phyloP scores from a whole-genome alignment of 2,113 vertebrate species.

The Pyxicephalus adspersus region DNA sequence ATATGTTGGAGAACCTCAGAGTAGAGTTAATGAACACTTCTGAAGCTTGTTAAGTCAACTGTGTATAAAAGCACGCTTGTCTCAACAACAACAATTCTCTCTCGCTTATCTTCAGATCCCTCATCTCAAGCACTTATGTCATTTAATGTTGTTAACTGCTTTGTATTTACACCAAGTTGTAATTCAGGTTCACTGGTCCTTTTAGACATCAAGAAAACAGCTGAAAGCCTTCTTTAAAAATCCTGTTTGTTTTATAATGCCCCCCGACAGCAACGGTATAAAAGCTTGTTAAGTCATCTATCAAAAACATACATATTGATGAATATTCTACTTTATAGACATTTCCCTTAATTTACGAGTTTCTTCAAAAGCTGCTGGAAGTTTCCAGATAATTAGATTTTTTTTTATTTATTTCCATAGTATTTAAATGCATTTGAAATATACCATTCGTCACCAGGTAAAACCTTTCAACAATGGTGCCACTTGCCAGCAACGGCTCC shows the following conservation, averaged over 20 bases:
- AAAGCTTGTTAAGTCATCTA: constrained; percentile 32
- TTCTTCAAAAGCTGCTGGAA: constrained; percentile 69
- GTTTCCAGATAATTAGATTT: constrained; percentile 78
- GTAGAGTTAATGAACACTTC: too few species aligned
- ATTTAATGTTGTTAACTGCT: too few species aligned
- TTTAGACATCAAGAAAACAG: not conserved
- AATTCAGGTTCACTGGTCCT: too few species aligned
- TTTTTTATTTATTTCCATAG: constrained; percentile 67
- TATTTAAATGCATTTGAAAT: constrained; percentile 80
- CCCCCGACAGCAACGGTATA: not conserved
- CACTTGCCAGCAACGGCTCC: constrained; percentile 76
- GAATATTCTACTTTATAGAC: constrained; percentile 66
- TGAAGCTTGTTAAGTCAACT: too few species aligned
- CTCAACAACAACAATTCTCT: too few species aligned
- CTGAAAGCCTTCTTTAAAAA: not conserved
- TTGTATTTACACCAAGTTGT: too few species aligned
- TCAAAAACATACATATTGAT: constrained; percentile 52
- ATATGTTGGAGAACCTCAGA: too few species aligned
- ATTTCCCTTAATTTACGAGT: constrained; percentile 70
- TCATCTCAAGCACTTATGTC: too few species aligned
- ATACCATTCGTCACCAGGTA: constrained; percentile 82
- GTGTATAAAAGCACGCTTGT: too few species aligned
- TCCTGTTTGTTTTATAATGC: constrained; percentile 35
- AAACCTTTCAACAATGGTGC: constrained; percentile 77
- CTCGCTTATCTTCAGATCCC: too few species aligned